Evolutionary conservation across 1,140 invertebrate species (phyloP), one percentile per base, ranked within the genome.

Genomic region (Neodiprion lecontei): DNA sequence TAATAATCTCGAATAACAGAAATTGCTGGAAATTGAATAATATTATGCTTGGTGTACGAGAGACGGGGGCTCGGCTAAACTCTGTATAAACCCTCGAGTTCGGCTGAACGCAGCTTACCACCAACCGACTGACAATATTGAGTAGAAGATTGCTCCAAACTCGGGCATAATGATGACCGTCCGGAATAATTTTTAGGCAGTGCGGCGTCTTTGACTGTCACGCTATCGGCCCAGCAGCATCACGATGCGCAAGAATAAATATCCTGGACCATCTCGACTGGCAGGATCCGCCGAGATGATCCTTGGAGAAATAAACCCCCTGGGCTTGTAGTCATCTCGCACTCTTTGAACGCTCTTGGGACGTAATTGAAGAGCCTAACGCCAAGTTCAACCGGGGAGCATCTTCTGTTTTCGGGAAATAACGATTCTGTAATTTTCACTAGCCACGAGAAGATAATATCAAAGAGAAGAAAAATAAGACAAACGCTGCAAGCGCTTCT

Each of bases 161-260:
- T 74, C 75, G 78, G 76, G 76, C 79, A 81, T 86, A 86, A 87
- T 85, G 81, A 86, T 84, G 81, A 81, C 82, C 75, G 81, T 81
- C 78, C 79, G 74, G 78, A 85, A 86, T 82, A 86, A 87, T 86
- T 85, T 82, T 73, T 72, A 75, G 75, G 77, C 77, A 67, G 78
- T 82, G 84, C 84, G 80, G 82, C 79, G 81, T 84, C 83, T 86
- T 86, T 85, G 80, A 85, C 68, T 85, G 84, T 84, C 85, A 85
- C 84, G 85, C 83, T 73, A 84, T 82, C 80, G 77, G 79, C 81
- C 81, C 77, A 61, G 28, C 21, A 72, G n/a, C 53, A 61, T 61
- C 53, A 61, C 53, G 53, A 17, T 61, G 53, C 11, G 28, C 28
- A 40, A 40, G 28, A 40, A 40, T 40, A 40, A 8, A 61, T 61